phyloP scores from a whole-genome alignment of 2,797 vertebrate genomes.

The Myotis pilosus region DNA sequence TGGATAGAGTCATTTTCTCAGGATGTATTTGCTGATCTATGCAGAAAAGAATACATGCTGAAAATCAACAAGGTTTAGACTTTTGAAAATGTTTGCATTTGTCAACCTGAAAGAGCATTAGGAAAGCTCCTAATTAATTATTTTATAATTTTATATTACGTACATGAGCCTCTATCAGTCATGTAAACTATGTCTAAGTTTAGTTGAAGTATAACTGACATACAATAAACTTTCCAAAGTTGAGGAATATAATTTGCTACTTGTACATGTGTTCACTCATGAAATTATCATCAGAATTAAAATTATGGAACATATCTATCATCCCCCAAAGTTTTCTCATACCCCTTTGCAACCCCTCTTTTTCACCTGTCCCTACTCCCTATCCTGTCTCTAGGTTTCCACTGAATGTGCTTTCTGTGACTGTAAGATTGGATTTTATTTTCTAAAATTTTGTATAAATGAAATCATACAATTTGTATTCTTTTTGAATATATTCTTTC shows the following conservation, averaged over 20 bases:
- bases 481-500: background rate
- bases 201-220: too few species aligned
- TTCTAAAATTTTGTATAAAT: too few species aligned
- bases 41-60: background rate
- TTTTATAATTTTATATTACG: background rate
- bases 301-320: background rate
- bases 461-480: background rate
- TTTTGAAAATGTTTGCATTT: background rate
- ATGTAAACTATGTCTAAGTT: background rate
- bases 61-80: background rate
- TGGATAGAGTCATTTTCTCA: background rate
- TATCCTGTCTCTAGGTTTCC: background rate
- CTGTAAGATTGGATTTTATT: background rate
- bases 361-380: background rate
- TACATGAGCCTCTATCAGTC: background rate
- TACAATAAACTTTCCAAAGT: background rate
- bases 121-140: background rate
- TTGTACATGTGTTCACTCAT: background rate
- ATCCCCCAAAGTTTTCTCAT: background rate
- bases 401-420: background rate
- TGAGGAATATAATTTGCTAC: background rate
- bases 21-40: background rate
- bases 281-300: background rate
- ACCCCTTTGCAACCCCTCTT: background rate
- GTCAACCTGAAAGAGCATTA: background rate